These are phyloP conservation scores for Paradisaea rubra DNA, from an alignment of 2,113 vertebrate species.

Conservation along the genomic window DNA sequence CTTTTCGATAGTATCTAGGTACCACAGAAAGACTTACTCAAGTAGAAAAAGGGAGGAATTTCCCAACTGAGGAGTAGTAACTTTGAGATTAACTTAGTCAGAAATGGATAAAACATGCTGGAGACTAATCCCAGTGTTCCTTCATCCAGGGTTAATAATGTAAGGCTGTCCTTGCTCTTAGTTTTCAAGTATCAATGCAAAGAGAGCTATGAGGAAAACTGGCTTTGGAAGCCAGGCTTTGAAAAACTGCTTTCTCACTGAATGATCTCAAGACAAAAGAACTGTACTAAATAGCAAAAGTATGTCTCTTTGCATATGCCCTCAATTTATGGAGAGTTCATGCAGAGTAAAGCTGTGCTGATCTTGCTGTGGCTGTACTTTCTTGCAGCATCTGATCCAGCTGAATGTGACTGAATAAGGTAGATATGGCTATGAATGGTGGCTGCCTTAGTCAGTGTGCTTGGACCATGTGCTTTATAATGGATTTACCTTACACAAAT, in stretches of 20 bases:
- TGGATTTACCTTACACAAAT: not conserved
- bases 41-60: not conserved
- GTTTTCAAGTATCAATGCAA: not conserved
- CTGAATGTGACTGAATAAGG: not conserved
- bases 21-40: not conserved
- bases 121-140: not conserved
- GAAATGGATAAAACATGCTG: not conserved
- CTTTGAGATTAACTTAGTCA: not conserved
- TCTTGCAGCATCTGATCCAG: not conserved
- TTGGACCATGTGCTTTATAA: not conserved
- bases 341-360: not conserved
- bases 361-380: not conserved
- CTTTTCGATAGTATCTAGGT: not conserved
- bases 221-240: not conserved
- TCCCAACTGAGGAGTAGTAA: not conserved
- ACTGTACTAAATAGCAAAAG: not conserved
- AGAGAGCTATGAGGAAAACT: not conserved
- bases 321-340: not conserved
- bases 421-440: not conserved
- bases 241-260: not conserved
- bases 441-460: not conserved
- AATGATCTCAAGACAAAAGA: not conserved
- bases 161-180: not conserved
- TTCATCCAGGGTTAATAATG: not conserved
- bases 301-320: rapidly evolving